These are phyloP conservation scores for Exephanes ischioxanthus DNA, from an alignment of 2,888 invertebrate species.

Conservation along the genomic window DNA sequence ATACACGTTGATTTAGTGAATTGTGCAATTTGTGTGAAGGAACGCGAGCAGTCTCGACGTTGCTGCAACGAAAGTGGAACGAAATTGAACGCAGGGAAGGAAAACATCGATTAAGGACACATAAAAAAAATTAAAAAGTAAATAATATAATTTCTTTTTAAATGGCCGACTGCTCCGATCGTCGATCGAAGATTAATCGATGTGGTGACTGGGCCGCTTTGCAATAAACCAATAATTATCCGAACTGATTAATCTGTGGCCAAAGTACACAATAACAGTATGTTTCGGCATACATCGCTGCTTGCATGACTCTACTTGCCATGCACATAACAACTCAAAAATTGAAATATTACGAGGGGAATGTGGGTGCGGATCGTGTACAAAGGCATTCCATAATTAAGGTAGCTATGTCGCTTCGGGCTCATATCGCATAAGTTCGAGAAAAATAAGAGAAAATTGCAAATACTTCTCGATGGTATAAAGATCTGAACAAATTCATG, in stretches of 20 bases:
- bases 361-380: background rate
- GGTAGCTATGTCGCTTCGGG: too few relatives aligned
- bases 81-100: conserved; percentile 29
- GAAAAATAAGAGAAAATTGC: too few relatives aligned
- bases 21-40: conserved; percentile 61
- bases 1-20: conserved; percentile 55
- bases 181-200: conserved; percentile 59
- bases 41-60: conserved; percentile 28
- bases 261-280: background rate
- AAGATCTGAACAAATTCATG: too few relatives aligned
- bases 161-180: conserved; percentile 25
- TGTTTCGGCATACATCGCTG: background rate
- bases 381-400: conserved; percentile 1
- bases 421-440: too few relatives aligned
- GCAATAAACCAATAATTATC: conserved; percentile 34
- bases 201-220: conserved; percentile 35
- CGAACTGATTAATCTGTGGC: conserved; percentile 30
- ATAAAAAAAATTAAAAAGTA: conserved; percentile 11
- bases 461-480: too few relatives aligned
- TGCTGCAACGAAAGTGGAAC: conserved; percentile 61
- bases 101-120: conserved; percentile 50
- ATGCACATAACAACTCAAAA: background rate
- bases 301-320: background rate
- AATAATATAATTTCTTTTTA: background rate
- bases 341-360: conserved; percentile 1